A percentile compares a stretch with the other conserved stretches of the same genome.
Conservation (phyloP, 1,140 invertebrate species). For the Eurosta solidaginis region DNA sequence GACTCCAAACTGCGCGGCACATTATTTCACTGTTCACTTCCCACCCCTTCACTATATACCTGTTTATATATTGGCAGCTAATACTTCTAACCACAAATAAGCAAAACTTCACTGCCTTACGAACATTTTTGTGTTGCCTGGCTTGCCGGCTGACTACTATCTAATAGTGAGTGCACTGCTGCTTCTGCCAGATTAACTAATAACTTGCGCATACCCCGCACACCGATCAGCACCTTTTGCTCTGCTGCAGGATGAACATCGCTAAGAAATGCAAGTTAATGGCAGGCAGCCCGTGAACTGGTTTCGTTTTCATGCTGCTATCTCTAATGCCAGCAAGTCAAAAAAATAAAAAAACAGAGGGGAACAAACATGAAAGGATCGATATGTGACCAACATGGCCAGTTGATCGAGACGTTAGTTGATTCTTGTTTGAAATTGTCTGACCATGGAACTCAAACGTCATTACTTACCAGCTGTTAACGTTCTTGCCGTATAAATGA, state of each 20-base stretch:
- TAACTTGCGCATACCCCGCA: neutral
- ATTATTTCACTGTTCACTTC: neutral
- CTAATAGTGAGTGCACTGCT: neutral
- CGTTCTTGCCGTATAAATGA: neutral
- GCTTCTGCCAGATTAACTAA: neutral
- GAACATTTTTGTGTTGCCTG: neutral
- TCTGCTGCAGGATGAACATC: neutral
- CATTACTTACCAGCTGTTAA: neutral
- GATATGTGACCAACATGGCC: neutral
- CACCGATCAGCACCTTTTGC: neutral
- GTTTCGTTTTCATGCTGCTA: conserved; percentile 28
- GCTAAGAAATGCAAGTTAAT: neutral
- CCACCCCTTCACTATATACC: neutral
- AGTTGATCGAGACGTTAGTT: neutral
- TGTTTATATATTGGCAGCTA: neutral
- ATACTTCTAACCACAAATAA: conserved; percentile 12
- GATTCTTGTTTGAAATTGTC: conserved; percentile 1
- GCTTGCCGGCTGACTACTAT: neutral
- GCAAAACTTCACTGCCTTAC: neutral
- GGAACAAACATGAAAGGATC: neutral
- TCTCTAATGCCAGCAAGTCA: conserved; percentile 6
- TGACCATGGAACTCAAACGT: neutral
- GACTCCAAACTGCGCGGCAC: conserved; percentile 45
- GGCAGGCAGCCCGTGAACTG: conserved; percentile 26
- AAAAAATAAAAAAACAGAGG: neutral